Conservation (phyloP, 2,888 invertebrate genomes). For the Drosophila infuscata region DNA sequence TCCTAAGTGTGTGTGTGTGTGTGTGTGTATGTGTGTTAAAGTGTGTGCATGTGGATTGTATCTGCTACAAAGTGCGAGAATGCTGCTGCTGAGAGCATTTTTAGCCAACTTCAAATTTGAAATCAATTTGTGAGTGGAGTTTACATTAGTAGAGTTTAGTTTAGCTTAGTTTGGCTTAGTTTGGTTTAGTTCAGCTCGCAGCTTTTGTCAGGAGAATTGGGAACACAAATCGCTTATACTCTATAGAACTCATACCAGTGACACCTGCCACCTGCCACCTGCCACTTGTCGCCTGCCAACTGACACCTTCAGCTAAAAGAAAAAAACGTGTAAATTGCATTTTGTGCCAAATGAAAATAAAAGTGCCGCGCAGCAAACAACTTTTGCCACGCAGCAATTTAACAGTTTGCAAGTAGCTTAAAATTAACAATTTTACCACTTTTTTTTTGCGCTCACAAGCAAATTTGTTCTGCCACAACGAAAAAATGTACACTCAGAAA, state of each 20-base stretch:
- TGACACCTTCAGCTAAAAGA: constrained; percentile 5
- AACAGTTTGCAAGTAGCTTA: constrained; percentile 56
- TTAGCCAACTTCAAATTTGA: constrained; percentile 44
- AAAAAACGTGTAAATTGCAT: constrained; percentile 44
- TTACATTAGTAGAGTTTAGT: not conserved
- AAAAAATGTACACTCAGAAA: not conserved
- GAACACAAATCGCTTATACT: constrained; percentile 31
- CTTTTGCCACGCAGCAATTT: constrained; percentile 47
- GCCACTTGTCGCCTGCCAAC: constrained; percentile 6
- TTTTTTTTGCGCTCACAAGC: constrained; percentile 65
- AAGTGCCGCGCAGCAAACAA: constrained; percentile 40
- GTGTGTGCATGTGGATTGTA: constrained; percentile 6
- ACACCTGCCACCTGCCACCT: constrained; percentile 22
- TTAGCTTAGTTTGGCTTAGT: not conserved
- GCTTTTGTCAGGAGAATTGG: constrained; percentile 10
- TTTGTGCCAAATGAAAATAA: constrained; percentile 39
- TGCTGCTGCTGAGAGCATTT: constrained; percentile 19
- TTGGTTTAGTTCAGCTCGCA: not conserved
- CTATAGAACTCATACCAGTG: constrained; percentile 30
- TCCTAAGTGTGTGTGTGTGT: constrained; percentile 19
- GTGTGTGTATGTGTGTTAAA: constrained; percentile 10
- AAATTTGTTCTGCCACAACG: constrained; percentile 42
- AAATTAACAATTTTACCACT: constrained; percentile 77
- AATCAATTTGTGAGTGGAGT: constrained; percentile 48
- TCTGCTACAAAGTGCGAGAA: constrained; percentile 49